These are phyloP conservation scores for Clarias pachynema DNA, from an alignment of 2,797 vertebrate species.

Conservation along the genomic window DNA sequence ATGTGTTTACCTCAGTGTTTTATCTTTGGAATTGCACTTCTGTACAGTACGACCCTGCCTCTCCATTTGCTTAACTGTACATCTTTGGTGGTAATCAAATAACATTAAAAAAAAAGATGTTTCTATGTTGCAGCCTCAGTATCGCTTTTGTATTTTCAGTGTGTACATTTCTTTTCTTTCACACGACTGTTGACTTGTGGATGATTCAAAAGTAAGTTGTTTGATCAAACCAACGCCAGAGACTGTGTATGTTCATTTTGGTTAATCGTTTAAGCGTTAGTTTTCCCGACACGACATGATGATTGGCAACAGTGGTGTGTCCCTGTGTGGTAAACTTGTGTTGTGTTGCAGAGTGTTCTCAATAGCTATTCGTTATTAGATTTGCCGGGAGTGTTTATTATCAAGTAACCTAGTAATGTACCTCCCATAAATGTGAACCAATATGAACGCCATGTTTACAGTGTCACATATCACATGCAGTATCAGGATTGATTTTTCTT, in stretches of 20 bases:
- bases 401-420: constrained; percentile 28
- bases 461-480: constrained; percentile 31
- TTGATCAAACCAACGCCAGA: constrained; percentile 12
- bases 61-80: constrained; percentile 44
- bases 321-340: constrained; percentile 32
- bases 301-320: constrained; percentile 20
- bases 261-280: neutral
- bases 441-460: constrained; percentile 39
- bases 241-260: constrained; percentile 1
- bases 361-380: constrained; percentile 32
- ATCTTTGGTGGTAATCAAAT: constrained; percentile 29
- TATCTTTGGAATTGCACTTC: constrained; percentile 53
- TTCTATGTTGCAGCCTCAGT: constrained; percentile 27
- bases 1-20: constrained; percentile 60
- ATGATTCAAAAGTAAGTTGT: constrained; percentile 14
- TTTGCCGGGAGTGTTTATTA: constrained; percentile 34
- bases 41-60: constrained; percentile 49
- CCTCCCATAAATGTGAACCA: constrained; percentile 49
- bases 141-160: constrained; percentile 31
- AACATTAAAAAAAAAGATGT: constrained; percentile 19
- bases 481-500: constrained; percentile 22
- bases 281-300: constrained; percentile 15
- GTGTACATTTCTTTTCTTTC: constrained; percentile 18
- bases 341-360: constrained; percentile 13
- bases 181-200: constrained; percentile 24